Evolutionary conservation across 2,888 invertebrate genomes (phyloP).

Genomic region (Listrodromus nycthemerus): DNA sequence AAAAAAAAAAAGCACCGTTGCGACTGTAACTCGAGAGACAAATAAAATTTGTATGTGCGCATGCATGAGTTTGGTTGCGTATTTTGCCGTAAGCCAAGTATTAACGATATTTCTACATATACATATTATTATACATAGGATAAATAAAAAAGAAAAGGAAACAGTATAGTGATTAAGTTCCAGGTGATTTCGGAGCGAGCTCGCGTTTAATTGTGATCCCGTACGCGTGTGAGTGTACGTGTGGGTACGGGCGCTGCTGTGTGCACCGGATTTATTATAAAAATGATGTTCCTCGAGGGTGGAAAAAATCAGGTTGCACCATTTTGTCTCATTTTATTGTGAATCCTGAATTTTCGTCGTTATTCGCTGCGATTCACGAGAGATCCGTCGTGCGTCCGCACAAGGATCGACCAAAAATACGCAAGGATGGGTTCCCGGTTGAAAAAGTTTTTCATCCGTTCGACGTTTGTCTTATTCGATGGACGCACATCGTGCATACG

Average conservation of each 20-base stretch:
- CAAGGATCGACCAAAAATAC: not conserved
- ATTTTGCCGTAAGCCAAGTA: conserved; percentile 42
- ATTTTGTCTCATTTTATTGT: conserved; percentile 10
- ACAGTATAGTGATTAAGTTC: conserved; percentile 44
- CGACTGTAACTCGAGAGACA: conserved; percentile 63
- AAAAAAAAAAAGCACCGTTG: conserved; percentile 13
- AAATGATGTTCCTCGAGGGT: conserved; percentile 50
- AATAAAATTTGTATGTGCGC: conserved; percentile 56
- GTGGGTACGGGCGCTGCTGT: not conserved
- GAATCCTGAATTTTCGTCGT: not conserved
- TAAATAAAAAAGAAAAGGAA: conserved; percentile 38
- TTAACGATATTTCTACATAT: conserved; percentile 48
- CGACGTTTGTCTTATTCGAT: not conserved
- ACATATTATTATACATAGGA: conserved; percentile 38
- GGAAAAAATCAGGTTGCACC: conserved; percentile 15
- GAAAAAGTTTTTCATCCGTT: not conserved
- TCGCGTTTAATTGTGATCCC: conserved; percentile 42
- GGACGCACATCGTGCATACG: not conserved
- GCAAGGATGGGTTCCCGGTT: not conserved
- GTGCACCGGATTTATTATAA: conserved; percentile 9
- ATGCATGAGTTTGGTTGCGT: conserved; percentile 18
- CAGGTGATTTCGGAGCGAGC: conserved; percentile 39
- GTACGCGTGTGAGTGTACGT: not conserved
- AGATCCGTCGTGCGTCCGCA: not conserved
- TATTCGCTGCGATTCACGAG: not conserved